Evolutionary conservation across 2,888 invertebrate genomes (phyloP), one percentile per base, ranked within the genome.

Genomic region (Villa cingulata): DNA sequence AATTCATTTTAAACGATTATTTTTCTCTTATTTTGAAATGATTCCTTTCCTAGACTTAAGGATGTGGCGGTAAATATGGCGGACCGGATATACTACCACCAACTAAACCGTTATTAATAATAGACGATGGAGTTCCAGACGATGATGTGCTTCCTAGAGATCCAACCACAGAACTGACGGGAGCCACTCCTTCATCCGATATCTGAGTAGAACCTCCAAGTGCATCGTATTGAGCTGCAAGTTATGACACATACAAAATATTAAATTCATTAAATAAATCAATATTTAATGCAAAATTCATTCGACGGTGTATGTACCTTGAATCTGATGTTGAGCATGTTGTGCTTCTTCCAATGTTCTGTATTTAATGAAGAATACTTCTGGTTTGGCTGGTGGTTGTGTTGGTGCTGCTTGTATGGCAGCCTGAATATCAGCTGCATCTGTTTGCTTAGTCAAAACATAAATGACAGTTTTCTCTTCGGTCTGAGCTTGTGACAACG

Each of bases 391-490:
- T 36, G 64, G 64, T 43, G 56, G 29, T 59, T 44, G 59, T 59
- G 23, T 23, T 17, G 66, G 63, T 20, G 29, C 18, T 12, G 61
- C 59, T 16, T 19, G 14, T 10, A 39, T 10, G 7, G 15, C 19
- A 14, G 19, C 10, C 20, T 39, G 19, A 51, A 67, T 55, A 20
- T 66, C 63, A 18, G 34, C 6, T 1, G 63, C 62, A 50, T 68
- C 66, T 2, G 62, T 59, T 49, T 68, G 67, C 51, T 67, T 68
- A 42, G 63, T 63, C 45, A 68, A 54, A 40, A 68, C 68, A 55
- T 68, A 68, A 46, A 68, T 67, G 32, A 68, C 63, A 20, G 68
- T 68, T 57, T 67, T 68, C 50, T 68, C 68, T 53, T 68, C 68
- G 23, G 56, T 57, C 0, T 63, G 62, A 2, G 62, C 62, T 37